phyloP scores from a whole-genome alignment of 2,888 invertebrate species.

The Drosophila incognita region DNA sequence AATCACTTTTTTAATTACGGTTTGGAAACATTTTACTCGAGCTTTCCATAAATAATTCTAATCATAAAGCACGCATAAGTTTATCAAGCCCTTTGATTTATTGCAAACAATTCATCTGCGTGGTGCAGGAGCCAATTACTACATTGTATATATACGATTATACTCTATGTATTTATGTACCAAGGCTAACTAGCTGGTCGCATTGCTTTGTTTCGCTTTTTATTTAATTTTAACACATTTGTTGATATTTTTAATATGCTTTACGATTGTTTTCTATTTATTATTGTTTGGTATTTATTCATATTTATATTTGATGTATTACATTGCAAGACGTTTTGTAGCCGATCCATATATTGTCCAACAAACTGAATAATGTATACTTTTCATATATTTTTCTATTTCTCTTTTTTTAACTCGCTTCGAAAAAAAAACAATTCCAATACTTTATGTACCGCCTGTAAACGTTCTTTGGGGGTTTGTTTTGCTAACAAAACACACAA shows the following conservation, averaged over 20 bases:
- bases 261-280: constrained; percentile 25
- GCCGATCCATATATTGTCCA: constrained; percentile 64
- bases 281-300: constrained; percentile 53
- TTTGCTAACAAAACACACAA: constrained; percentile 76
- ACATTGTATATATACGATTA: constrained; percentile 14
- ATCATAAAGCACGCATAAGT: constrained; percentile 36
- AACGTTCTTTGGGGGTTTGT: constrained; percentile 82
- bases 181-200: constrained; percentile 34
- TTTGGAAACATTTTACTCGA: constrained; percentile 30
- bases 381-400: constrained; percentile 84
- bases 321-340: constrained; percentile 61
- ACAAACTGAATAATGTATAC: constrained; percentile 82
- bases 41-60: constrained; percentile 16
- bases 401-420: constrained; percentile 85
- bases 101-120: constrained; percentile 27
- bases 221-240: constrained; percentile 36
- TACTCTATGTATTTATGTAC: constrained; percentile 21
- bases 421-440: constrained; percentile 64
- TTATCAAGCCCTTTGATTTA: constrained; percentile 32
- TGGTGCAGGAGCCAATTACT: constrained; percentile 31
- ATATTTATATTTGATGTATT: constrained; percentile 46
- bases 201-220: constrained; percentile 35
- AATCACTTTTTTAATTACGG: constrained; percentile 44
- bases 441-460: constrained; percentile 82
- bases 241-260: constrained; percentile 31